Evolutionary conservation across 2,888 invertebrate species (phyloP).

Genomic region (Matsumyia berberina): DNA sequence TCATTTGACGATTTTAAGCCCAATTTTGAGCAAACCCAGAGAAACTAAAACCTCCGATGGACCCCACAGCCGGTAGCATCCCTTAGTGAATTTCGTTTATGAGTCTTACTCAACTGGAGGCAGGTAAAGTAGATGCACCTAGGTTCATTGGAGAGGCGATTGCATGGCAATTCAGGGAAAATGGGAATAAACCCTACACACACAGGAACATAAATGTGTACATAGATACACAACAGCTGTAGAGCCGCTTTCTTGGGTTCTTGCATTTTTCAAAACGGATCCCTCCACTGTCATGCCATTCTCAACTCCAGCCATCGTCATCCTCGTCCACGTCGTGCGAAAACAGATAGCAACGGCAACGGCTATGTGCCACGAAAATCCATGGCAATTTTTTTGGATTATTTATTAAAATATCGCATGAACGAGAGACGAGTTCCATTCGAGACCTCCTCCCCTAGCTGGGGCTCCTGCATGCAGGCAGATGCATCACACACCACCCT

Average conservation of each 20-base stretch:
- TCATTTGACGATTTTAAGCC: too few relatives aligned
- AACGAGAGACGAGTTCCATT: conserved; percentile 69
- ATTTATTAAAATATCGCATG: conserved; percentile 76
- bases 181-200: conserved; percentile 55
- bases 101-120: conserved; percentile 2
- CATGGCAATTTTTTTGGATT: conserved; percentile 74
- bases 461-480: conserved; percentile 46
- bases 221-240: conserved; percentile 1
- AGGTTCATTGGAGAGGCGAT: conserved; percentile 66
- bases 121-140: conserved; percentile 52
- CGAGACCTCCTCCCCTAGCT: conserved; percentile 31
- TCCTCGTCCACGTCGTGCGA: conserved; percentile 60
- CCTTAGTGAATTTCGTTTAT: conserved; percentile 13
- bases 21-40: too few relatives aligned
- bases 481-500: conserved; percentile 36
- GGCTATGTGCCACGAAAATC: conserved; percentile 74
- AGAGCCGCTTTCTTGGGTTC: conserved; percentile 56
- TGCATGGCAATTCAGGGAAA: conserved; percentile 71
- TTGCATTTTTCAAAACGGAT: conserved; percentile 65
- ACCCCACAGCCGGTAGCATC: conserved; percentile 1
- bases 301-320: conserved; percentile 15
- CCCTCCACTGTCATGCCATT: conserved; percentile 20
- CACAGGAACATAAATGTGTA: too few relatives aligned
- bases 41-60: neutral
- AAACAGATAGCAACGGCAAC: conserved; percentile 68